A percentile compares a stretch with the other conserved stretches of the same genome.
These are phyloP conservation scores for Entomobrya multifasciata DNA, from an alignment of 2,888 invertebrate genomes.

Conservation along the genomic window DNA sequence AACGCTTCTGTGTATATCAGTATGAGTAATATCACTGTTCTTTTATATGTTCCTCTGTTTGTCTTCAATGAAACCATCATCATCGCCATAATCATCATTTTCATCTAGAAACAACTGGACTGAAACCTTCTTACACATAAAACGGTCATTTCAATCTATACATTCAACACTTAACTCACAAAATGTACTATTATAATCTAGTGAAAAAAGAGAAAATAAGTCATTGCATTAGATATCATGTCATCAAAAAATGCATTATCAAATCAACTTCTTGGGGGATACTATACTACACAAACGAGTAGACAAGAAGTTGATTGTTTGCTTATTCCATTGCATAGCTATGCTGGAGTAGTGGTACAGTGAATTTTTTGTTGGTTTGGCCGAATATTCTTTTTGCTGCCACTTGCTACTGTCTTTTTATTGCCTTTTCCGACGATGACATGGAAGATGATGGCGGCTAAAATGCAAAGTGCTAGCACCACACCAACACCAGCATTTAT, in stretches of 20 bases:
- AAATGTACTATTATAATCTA: conserved; percentile 9
- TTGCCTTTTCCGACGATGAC: not conserved
- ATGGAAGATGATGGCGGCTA: conserved; percentile 18
- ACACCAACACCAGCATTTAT: conserved; percentile 7
- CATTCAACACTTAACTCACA: not conserved
- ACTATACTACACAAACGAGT: no score
- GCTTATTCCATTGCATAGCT: not conserved
- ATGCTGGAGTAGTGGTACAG: no score
- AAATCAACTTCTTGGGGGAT: conserved; percentile 4
- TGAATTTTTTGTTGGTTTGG: conserved; percentile 20
- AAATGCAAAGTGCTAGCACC: conserved; percentile 32
- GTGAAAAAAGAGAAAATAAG: conserved; percentile 14
- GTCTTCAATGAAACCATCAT: no score
- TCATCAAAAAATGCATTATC: conserved; percentile 30
- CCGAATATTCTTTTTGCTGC: not conserved
- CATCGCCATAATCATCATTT: no score
- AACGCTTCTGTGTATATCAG: no score
- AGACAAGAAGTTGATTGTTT: conserved; percentile 13
- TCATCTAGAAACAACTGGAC: not conserved
- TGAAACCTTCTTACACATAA: not conserved
- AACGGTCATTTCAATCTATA: conserved; percentile 11
- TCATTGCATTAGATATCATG: conserved; percentile 7
- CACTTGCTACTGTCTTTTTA: conserved; percentile 39
- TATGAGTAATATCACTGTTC: no score
- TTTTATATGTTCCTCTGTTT: conserved; percentile 7